Evolutionary conservation across 1,140 invertebrate species (phyloP).

Genomic region (Ceratosolen solmsi): DNA sequence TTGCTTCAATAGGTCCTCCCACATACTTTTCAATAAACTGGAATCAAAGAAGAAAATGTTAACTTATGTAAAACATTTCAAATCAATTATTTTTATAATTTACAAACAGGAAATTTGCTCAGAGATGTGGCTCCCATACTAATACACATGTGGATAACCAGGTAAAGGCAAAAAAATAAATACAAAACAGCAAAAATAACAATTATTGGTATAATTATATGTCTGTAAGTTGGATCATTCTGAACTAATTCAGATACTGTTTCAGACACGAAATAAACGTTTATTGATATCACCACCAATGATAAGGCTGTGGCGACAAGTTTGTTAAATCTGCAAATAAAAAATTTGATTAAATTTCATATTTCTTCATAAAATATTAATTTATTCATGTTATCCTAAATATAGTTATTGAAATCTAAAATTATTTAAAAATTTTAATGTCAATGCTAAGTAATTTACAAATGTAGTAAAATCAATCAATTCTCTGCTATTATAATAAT

Average conservation of each 20-base stretch:
- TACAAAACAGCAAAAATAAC: constrained; percentile 79
- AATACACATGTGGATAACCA: constrained; percentile 81
- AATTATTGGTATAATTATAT: constrained; percentile 75
- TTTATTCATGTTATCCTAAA: background rate
- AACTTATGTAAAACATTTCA: constrained; percentile 9
- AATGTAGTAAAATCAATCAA: too few species aligned
- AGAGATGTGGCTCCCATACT: constrained; percentile 76
- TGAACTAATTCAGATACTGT: constrained; percentile 72
- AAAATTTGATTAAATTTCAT: constrained; percentile 42
- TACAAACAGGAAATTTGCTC: constrained; percentile 64
- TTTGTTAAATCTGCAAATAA: constrained; percentile 78
- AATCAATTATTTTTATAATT: constrained; percentile 23
- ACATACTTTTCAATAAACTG: constrained; percentile 70
- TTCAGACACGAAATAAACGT: constrained; percentile 85
- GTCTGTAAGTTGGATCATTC: constrained; percentile 70
- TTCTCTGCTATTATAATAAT: too few species aligned
- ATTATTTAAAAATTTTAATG: too few species aligned
- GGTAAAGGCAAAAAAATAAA: constrained; percentile 81
- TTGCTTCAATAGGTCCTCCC: constrained; percentile 65
- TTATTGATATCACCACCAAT: constrained; percentile 84
- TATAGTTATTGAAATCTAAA: too few species aligned
- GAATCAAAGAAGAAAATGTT: constrained; percentile 51
- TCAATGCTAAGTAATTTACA: too few species aligned
- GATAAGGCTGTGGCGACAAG: constrained; percentile 80
- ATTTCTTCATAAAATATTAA: background rate